Base-by-base conservation (phyloP, 2,888 invertebrate species). In the Drosophila maculinotata region DNA sequence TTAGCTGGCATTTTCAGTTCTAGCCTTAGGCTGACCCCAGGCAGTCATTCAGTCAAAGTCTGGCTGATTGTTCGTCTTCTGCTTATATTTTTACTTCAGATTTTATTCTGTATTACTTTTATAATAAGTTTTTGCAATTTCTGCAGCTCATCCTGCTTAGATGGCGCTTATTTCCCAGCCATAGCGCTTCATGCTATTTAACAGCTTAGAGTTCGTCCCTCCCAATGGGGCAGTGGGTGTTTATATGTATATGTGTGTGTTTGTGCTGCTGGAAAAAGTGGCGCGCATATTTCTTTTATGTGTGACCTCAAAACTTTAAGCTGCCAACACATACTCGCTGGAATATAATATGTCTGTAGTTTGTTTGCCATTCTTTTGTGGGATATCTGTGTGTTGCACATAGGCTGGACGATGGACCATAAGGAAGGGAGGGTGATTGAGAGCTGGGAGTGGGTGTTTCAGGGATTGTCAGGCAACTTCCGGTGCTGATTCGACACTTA, bases 121-220 rank as follows among this genome's bases (percentile, higher is more conserved):
- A 80, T 80, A 81, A 87, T 87, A 81, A 81, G 87, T 81, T 81
- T 87, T 82, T 73, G 87, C 69, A 67, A 84, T 81, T 87, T 74
- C 45, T 66, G 71, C 69, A 87, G 87, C 87, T 82, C 81, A 82
- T 82, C 85, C 81, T 87, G 75, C 87, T 82, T 82, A 82, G 78
- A 42, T 47, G 68, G 66, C 63, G 85, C 85, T 81, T 81, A 87
- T 71, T 87, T 87, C 68, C 76, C 66, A 28, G 67, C 75, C 79
- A 85, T 86, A 79, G 85, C 76, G 71, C 65, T 59, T 67, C 63
- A 65, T 76, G 83, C 72, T 71, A 81, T 84, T 82, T 84, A 77
- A 69, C 75, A 80, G 81, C 85, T 82, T 77, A 65, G 83, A 54
- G 31, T 38, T 35, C 26, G 25, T 30, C n/a, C 30, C 36, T 51